Evolutionary conservation across 2,797 vertebrate genomes (phyloP).

Genomic region (Rhadinocentrus ornatus): DNA sequence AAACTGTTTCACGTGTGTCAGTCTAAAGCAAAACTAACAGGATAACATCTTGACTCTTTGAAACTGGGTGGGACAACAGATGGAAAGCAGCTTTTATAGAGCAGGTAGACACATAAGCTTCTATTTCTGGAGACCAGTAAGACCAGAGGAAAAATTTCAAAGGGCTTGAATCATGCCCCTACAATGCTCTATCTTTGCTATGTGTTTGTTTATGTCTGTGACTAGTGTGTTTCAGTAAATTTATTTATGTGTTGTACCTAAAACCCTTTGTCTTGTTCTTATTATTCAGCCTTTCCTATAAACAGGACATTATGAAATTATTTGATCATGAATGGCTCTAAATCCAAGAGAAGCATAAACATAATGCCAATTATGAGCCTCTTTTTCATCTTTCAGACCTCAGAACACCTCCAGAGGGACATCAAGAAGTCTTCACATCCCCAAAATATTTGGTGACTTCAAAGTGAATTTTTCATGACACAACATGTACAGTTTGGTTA

Average conservation of each 20-base stretch:
- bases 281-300: constrained; percentile 23
- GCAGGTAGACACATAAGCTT: constrained; percentile 27
- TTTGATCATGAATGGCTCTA: constrained; percentile 5
- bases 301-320: constrained; percentile 27
- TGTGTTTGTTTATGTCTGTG: constrained; percentile 12
- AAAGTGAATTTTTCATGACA: not conserved
- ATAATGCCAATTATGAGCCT: not conserved
- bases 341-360: constrained; percentile 13
- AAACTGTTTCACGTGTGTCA: constrained; percentile 30
- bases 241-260: constrained; percentile 17
- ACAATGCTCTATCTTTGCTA: constrained; percentile 9
- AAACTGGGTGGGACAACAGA: constrained; percentile 20
- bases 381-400: not conserved
- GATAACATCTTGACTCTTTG: constrained; percentile 32
- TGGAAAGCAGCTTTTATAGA: constrained; percentile 12
- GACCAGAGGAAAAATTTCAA: constrained; percentile 41
- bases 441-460: constrained; percentile 3
- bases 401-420: not conserved
- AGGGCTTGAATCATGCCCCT: constrained; percentile 42
- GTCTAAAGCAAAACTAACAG: constrained; percentile 39
- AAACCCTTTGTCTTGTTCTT: constrained; percentile 14
- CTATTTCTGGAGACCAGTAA: constrained; percentile 46
- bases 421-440: constrained; percentile 4
- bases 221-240: constrained; percentile 11
- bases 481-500: not conserved